phyloP scores from a whole-genome alignment of 2,113 vertebrate species.

The Pogonocichla stellata region DNA sequence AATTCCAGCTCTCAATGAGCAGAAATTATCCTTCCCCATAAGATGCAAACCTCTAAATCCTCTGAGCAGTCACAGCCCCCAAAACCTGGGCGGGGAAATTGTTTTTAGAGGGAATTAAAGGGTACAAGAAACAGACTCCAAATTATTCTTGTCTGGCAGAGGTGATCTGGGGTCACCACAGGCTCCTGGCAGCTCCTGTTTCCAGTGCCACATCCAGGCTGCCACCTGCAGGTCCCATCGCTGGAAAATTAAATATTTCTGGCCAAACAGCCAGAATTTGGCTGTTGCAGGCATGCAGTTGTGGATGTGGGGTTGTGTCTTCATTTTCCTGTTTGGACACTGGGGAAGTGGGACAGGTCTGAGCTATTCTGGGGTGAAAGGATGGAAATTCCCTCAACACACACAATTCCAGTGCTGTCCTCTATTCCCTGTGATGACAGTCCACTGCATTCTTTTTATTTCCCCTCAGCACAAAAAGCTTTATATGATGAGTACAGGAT shows the following conservation, averaged over 20 bases:
- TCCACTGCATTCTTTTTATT: not conserved
- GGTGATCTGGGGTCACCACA: accelerated
- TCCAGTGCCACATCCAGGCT: not conserved
- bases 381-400: not conserved
- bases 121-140: not conserved
- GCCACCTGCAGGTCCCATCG: accelerated
- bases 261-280: not conserved
- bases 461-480: not conserved
- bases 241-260: not conserved
- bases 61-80: not conserved
- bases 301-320: accelerated
- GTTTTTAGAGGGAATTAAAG: not conserved
- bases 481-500: not conserved
- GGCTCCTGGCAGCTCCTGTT: not conserved
- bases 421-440: not conserved
- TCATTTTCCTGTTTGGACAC: accelerated
- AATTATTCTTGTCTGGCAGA: not conserved
- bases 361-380: not conserved
- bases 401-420: not conserved
- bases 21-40: not conserved
- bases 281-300: not conserved
- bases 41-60: not conserved
- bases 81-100: not conserved
- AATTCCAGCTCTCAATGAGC: not conserved
- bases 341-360: not conserved